Evolutionary conservation across 2,888 invertebrate species (phyloP), one percentile per base, ranked within the genome.

Genomic region (Encarsia formosa): DNA sequence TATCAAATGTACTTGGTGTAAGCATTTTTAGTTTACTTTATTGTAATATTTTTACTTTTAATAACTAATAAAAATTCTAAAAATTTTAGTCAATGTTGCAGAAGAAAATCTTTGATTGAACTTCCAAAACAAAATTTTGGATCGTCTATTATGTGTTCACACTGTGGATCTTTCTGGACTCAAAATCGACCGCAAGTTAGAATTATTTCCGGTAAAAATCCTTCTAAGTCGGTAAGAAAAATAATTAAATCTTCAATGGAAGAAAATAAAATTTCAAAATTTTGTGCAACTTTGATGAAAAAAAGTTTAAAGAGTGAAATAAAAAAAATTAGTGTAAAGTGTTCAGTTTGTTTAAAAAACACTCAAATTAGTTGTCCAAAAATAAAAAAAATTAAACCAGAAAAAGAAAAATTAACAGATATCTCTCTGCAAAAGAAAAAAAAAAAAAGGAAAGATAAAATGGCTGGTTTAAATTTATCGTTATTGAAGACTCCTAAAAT

Each of bases 401-500:
- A 45, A 4, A 51, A 46, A 13, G 19, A 3, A 15, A 9, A 49
- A 5, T 11, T 54, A 24, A 31, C 44, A 6, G 26, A 29, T 19
- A 16, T 18, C 38, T n/a, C 23, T 37, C 49, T 41, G 32, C 13
- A 39, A 22, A 58, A 56, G 1, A 63, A 58, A 22, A 69, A 66
- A 42, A 70, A 67, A 52, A 76, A 69, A 50, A 70, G 53, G 23
- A 75, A 67, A 56, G 76, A 77, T 54, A 74, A 66, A 62, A 75
- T 71, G 45, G 75, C 75, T 49, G 77, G 77, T 35, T 68, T 78
- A 42, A 73, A 73, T 49, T 50, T 68, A 56, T 59, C 64, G 26
- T 41, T 40, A 23, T 44, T 45, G 24, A 39, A 6, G 18, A 38
- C 22, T 49, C 22, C 43, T 11, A 32, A 40, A 31, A 20, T 26